Evolutionary conservation across 2,797 vertebrate genomes (phyloP), one percentile per base, ranked within the genome.

Genomic region (Anolis apletophallus): DNA sequence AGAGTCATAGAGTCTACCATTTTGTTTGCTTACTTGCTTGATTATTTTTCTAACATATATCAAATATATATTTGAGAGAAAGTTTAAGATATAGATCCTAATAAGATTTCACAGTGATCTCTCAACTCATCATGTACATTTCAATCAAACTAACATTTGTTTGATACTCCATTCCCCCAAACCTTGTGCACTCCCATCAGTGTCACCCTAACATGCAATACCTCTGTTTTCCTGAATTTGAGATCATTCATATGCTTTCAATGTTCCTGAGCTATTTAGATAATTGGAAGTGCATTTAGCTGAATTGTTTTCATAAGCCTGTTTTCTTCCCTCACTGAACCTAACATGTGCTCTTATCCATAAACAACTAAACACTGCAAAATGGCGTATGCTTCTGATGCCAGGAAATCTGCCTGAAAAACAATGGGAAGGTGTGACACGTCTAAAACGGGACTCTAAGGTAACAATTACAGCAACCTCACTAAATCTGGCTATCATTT

Each of bases 31-130:
- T 81, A 46, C 85, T 52, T 52, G 0, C 54, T 57, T 79, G 75
- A 71, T 71, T 82, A n/a, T 64, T 69, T 71, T 85, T 79, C 13
- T 75, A 68, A 14, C 1, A 0, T 1, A 1, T 34, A 88, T 26
- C 85, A 55, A 81, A 46, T 88, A 76, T 69, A 59, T 71, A 76
- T 50, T 77, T 88, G 50, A 19, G 2, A 68, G 76, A 16, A 57
- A 0, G 46, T 64, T 55, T 26, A 69, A 85, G 86, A 0, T 17
- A 78, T 34, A 76, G 61, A 86, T 5, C 52, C 61, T 46, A 0
- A 50, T 32, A 88, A 61, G 84, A 75, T 50, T 32, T 80, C 13
- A 75, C 11, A 9, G 85, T n/a, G 32, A 9, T 55, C 50, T 11
- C 36, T 50, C 64, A 71, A 52, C 84, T 79, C 80, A 11, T 0